Percentiles rank a stretch among this genome's conserved stretches.
Conservation (phyloP, 2,113 vertebrate species). For the Pycnonotus jocosus region DNA sequence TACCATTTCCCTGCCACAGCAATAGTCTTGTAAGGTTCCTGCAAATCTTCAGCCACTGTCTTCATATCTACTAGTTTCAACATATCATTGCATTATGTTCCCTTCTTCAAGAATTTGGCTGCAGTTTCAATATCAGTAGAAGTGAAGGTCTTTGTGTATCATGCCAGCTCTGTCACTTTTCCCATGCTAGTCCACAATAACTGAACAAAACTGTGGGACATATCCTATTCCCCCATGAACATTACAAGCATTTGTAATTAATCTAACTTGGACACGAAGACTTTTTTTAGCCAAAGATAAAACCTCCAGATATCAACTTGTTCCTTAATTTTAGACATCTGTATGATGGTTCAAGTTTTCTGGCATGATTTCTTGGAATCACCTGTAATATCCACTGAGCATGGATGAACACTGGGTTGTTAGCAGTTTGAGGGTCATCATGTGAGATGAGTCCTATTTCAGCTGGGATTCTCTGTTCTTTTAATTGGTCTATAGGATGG, state of each 20-base stretch:
- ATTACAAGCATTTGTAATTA: neutral
- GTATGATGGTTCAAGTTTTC: neutral
- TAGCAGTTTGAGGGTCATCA: neutral
- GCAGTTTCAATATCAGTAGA: neutral
- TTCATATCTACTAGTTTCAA: neutral
- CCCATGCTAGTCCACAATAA: neutral
- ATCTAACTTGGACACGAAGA: neutral
- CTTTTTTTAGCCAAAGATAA: neutral
- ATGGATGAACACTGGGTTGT: neutral
- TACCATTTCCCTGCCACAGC: neutral
- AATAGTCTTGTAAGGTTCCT: neutral
- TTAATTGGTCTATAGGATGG: neutral
- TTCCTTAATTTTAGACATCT: neutral
- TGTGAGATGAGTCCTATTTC: neutral
- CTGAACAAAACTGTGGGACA: neutral
- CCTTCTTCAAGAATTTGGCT: neutral
- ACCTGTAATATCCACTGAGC: neutral
- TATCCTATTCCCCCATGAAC: neutral
- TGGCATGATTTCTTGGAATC: neutral
- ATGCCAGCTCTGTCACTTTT: neutral
- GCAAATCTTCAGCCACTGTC: neutral
- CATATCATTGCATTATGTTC: neutral
- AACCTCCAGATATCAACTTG: neutral
- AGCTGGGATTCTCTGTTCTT: neutral
- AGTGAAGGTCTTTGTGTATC: neutral